Evolutionary conservation across 2,888 invertebrate species (phyloP), one percentile per base, ranked within the genome.

Genomic region (Sepioteuthis lessoniana): DNA sequence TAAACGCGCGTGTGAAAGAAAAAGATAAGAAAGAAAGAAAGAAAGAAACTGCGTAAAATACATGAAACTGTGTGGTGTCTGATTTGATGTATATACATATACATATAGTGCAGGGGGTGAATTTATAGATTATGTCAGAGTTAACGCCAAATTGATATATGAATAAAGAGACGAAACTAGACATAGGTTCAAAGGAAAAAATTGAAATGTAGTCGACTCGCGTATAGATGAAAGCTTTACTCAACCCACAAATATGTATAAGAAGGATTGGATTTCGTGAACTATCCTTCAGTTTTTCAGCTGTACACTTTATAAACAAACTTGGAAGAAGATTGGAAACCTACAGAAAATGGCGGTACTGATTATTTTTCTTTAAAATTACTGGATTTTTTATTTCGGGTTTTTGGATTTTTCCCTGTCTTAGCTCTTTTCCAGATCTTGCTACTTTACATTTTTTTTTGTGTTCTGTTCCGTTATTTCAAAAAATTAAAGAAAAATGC

Each of bases 91-190:
- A n/a, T 76, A 76, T 76, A n/a, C 35, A 16, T 76, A n/a, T 13
- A 76, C n/a, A 19, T 76, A 13, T n/a, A 76, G n/a, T 76, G 16
- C n/a, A n/a, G 4, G 16, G 16, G 35, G 76, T n/a, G 16, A 76
- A 76, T 76, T 76, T 76, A 76, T 76, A 76, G 76, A 76, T 76
- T n/a, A 76, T 76, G n/a, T 76, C 76, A 35, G 13, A n/a, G n/a
- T 76, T n/a, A n/a, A 76, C 76, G 76, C 76, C n/a, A 76, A 76
- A 76, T n/a, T 76, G 76, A 76, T 76, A n/a, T 76, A 76, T 76
- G n/a, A 76, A 76, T 76, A 35, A 76, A 35, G 3, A 35, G n/a
- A 76, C 16, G 76, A 55, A 55, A 7, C 16, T 21, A 31, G 31
- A n/a, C 31, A n/a, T n/a, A 76, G 13, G 76, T 76, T n/a, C 35